Evolutionary conservation across 1,140 invertebrate species (phyloP).

Genomic region (Akabosia matsudoensis): DNA sequence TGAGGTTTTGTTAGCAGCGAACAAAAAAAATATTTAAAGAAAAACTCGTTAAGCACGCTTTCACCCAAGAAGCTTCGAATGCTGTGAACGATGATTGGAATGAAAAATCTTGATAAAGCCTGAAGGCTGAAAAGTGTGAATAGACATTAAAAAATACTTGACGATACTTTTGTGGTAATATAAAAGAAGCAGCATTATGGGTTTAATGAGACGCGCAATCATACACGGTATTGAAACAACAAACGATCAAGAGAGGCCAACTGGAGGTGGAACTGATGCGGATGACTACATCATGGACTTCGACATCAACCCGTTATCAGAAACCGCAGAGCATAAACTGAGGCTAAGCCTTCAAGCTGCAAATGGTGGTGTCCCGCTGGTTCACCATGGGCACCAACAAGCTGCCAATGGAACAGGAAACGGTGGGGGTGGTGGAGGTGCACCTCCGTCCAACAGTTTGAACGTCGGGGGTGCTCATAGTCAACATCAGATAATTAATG

Average conservation of each 20-base stretch:
- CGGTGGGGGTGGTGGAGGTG: background rate
- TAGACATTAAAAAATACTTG: background rate
- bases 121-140: background rate
- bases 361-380: background rate
- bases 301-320: constrained; percentile 18
- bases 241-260: constrained; percentile 12
- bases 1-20: background rate
- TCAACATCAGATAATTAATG: background rate
- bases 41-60: constrained; percentile 3
- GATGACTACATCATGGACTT: constrained; percentile 17
- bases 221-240: constrained; percentile 36
- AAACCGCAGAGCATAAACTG: background rate
- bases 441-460: background rate
- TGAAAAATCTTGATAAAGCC: background rate
- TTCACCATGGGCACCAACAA: background rate
- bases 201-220: constrained; percentile 10
- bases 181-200: background rate
- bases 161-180: no score
- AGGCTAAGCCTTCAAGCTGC: background rate
- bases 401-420: background rate
- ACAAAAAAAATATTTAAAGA: no score
- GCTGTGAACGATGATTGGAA: background rate
- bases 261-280: background rate
- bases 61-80: background rate
- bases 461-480: background rate